Conservation (phyloP, 2,113 vertebrate species). For the Dipodomys stephensi region DNA sequence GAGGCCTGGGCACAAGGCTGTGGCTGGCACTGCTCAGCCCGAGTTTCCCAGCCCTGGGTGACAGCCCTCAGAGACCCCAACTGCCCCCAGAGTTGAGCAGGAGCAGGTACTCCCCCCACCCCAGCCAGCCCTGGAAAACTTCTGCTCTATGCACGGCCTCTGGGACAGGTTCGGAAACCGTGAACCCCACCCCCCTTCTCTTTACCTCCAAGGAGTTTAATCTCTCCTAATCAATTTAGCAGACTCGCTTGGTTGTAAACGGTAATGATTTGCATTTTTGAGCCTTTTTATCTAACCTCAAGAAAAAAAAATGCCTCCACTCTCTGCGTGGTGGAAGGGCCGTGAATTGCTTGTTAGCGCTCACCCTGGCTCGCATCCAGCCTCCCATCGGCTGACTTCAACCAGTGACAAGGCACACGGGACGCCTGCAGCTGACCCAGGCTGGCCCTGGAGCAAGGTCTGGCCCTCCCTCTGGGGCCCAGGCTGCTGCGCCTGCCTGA, state of each 20-base stretch:
- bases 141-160: not conserved
- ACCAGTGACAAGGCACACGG: not conserved
- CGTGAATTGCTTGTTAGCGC: slow-evolving; percentile 72
- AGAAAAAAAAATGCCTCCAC: slow-evolving; percentile 50
- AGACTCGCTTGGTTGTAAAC: slow-evolving; percentile 68
- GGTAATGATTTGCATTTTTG: slow-evolving; percentile 72
- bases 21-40: not conserved
- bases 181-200: slow-evolving; percentile 1
- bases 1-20: not conserved
- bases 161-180: slow-evolving; percentile 19
- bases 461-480: not conserved
- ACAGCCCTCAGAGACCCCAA: not conserved
- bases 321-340: slow-evolving; percentile 57
- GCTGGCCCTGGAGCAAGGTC: not conserved
- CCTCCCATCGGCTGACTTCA: not conserved
- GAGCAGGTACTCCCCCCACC: not conserved
- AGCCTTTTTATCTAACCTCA: slow-evolving; percentile 72
- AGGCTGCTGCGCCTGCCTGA: rapidly evolving
- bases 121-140: not conserved
- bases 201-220: slow-evolving; percentile 65
- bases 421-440: not conserved
- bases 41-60: rapidly evolving
- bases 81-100: not conserved
- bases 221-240: slow-evolving; percentile 75
- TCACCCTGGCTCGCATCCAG: not conserved